Base-by-base conservation (phyloP, 2,113 vertebrate genomes). In the Serilophus lunatus region DNA sequence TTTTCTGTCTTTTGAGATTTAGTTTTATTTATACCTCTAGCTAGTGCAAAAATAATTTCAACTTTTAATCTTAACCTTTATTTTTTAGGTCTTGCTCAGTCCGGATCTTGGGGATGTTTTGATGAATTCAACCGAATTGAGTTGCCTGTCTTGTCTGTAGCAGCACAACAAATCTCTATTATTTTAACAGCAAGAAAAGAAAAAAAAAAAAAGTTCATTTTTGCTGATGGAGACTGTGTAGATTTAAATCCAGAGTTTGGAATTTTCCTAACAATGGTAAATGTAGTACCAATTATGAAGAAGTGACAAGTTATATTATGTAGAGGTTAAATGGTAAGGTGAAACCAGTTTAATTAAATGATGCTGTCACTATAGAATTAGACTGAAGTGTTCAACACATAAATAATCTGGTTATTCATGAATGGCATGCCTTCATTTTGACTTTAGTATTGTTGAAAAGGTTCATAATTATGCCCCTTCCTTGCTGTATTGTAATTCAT, bases 101-200 rank as follows among this genome's bases (percentile, higher is more conserved):
- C 99, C 2, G 99, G 99, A 22, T 98, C 99, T 72, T 99, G 99
- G 99, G 99, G 99, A 18, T 99, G 99, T 95, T 99, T 99, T 92
- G 99, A 99, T 93, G 99, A 99, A 93, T 99, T 99, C 85, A 99
- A 99, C 97, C 97, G 98, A 93, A 99, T 99, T 64, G 99, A 99
- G 93, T 97, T 99, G 82, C 98, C 98, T 11, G 99, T 99, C 10
- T 97, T 99, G 80, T 99, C 99, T 5, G 99, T 99, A 50, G 99
- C 98, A 7, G 99, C 99, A 26, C 99, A 99, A 95, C 99, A 99
- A 97, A 98, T 99, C 96, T 98, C 98, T 96, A 98, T 99, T 61
- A 98, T 99, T 82, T 98, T 99, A 94, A 98, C 98, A 95, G 98
- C 98, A 69, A 99, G 98, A 94, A 99, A 99, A 97, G 98, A 98